Evolutionary conservation across 2,113 vertebrate species (phyloP), one percentile per base, ranked within the genome.

Genomic region (Aix galericulata): DNA sequence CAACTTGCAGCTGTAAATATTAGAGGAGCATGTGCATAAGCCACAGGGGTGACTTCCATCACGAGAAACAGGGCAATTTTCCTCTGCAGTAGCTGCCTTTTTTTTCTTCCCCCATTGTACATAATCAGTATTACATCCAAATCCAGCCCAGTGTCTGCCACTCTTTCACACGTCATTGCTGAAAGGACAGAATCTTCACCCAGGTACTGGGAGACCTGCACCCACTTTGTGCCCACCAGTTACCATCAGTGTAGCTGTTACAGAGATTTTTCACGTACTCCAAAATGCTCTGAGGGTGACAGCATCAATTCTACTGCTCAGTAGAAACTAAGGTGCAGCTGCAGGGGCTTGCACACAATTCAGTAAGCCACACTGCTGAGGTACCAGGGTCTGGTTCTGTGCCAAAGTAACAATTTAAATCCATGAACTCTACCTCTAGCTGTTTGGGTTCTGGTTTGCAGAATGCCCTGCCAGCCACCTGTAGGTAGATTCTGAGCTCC

Each of bases 351-450:
- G 27, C 18, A 4, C 63, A 66, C 63, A 44, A 16, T 31, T 44
- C 29, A 66, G 29, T 14, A 38, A 32, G 40, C 40, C 23, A 38
- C 40, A 22, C 27, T 66, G 63, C 32, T 31, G 27, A 15, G 38
- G 38, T 11, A 29, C 17, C 26, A 29, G 26, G 26, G 26, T 29
- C 38, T 63, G 60, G 4, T 40, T 18, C 62, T 40, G 26, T 64
- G 7, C 17, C 34, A 38, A 46, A 68, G 44, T n/a, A n/a, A 60
- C 11, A 17, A 20, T 9, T 10, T 17, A 53, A 2, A 0, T 29
- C 17, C 31, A 36, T 1, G 1, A 32, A 32, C 4, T 0, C 0
- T 9, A n/a, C 32, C 64, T 23, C 48, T 16, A 17, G 46, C 31
- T 25, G 34, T 1, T 14, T 9, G 62, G 31, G 63, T 29, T 46